Percentiles rank a stretch among this genome's conserved stretches.
phyloP scores from a whole-genome alignment of 1,140 invertebrate genomes.

The Drosophila kohkoa region DNA sequence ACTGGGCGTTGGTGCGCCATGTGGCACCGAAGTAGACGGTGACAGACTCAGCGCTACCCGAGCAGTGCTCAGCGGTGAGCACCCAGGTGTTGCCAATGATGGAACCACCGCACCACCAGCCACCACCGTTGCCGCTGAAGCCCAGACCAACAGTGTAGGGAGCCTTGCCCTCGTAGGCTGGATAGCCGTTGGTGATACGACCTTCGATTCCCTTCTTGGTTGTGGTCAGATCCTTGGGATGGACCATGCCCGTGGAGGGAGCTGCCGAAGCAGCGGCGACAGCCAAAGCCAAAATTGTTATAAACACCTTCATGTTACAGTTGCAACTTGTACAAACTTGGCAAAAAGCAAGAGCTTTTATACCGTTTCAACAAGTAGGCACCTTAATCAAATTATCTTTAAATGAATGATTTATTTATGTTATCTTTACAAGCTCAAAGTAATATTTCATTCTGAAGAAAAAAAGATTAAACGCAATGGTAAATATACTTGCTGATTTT shows the following conservation, averaged over 20 bases:
- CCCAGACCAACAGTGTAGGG: constrained; percentile 85
- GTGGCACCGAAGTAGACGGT: constrained; percentile 27
- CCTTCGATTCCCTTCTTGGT: constrained; percentile 39
- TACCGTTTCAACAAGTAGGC: not conserved
- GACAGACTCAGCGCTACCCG: constrained; percentile 40
- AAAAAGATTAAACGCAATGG: constrained; percentile 1
- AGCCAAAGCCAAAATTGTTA: constrained; percentile 39
- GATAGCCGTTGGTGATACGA: constrained; percentile 69
- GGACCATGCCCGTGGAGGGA: constrained; percentile 21
- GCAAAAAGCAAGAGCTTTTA: not conserved
- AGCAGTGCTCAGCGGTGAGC: constrained; percentile 78
- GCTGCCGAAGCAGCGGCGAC: constrained; percentile 36
- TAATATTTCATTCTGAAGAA: not conserved
- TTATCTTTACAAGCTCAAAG: constrained; percentile 16
- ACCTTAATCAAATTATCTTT: constrained; percentile 3
- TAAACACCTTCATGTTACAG: constrained; percentile 53
- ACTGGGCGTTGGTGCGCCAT: too few species aligned
- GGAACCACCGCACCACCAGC: constrained; percentile 86
- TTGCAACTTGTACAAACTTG: constrained; percentile 3
- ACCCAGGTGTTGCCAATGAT: constrained; percentile 86
- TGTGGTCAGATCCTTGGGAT: constrained; percentile 40
- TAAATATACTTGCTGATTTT: not conserved
- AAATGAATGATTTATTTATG: constrained; percentile 10
- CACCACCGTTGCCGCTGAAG: constrained; percentile 84
- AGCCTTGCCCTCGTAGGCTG: constrained; percentile 82